A percentile compares a stretch with the other conserved stretches of the same genome.
These are phyloP conservation scores for Cynopterus sphinx DNA, from an alignment of 2,797 vertebrate species.

Conservation along the genomic window DNA sequence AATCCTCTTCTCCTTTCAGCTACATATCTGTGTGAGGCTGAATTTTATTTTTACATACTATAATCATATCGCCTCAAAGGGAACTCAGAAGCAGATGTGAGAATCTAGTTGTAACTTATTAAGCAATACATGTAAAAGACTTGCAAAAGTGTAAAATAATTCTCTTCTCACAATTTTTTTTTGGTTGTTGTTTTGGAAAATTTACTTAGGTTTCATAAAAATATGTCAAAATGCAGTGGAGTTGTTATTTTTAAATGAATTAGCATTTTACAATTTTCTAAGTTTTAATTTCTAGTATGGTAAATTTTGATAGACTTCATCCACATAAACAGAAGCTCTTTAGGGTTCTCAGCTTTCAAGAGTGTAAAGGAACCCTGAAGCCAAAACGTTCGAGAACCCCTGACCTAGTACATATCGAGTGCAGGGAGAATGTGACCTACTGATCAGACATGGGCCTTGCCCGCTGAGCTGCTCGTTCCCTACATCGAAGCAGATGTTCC, in stretches of 20 bases:
- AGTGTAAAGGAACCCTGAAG: background rate
- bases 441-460: background rate
- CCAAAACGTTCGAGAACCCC: background rate
- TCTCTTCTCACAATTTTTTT: background rate
- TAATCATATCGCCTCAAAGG: background rate
- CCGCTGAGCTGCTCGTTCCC: background rate
- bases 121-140: background rate
- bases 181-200: background rate
- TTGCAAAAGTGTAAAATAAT: constrained; percentile 7
- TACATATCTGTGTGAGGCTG: background rate
- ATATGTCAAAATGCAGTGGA: background rate
- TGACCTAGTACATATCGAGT: fast-evolving
- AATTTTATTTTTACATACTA: background rate
- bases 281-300: background rate
- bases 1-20: background rate
- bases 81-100: background rate
- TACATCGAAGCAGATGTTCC: background rate
- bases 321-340: background rate
- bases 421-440: too few species aligned
- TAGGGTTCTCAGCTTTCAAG: background rate
- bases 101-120: constrained; percentile 23
- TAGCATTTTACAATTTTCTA: background rate
- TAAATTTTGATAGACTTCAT: background rate
- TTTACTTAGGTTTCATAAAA: constrained; percentile 14
- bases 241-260: constrained; percentile 27